Evolutionary conservation across 2,888 invertebrate species (phyloP).

Genomic region (Plagiodera versicolora): DNA sequence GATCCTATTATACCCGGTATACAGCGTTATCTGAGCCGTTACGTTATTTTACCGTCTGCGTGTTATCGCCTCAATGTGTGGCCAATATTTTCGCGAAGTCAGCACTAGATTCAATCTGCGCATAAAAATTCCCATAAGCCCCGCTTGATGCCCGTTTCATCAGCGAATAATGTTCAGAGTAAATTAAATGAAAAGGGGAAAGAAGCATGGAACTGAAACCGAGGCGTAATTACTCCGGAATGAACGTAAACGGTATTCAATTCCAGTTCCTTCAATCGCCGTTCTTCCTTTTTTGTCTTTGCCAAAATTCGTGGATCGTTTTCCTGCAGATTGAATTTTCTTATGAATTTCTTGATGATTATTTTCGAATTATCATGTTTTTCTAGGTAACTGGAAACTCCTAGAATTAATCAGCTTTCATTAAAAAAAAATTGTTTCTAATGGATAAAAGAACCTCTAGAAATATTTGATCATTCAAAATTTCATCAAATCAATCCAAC

Average conservation of each 20-base stretch:
- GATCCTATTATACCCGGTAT: too few species aligned
- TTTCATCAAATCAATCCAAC: too few species aligned
- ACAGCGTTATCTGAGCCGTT: conserved; percentile 21
- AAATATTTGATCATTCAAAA: too few species aligned
- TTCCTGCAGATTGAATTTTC: too few species aligned
- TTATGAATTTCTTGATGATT: too few species aligned
- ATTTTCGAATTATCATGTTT: too few species aligned
- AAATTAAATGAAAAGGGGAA: conserved; percentile 19
- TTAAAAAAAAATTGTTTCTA: too few species aligned
- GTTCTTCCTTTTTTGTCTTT: neutral
- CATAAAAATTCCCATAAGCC: conserved; percentile 31
- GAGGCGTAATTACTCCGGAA: conserved; percentile 16
- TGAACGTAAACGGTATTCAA: conserved; percentile 1
- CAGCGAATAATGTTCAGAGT: conserved; percentile 27
- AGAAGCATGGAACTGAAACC: conserved; percentile 4
- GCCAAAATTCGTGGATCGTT: too few species aligned
- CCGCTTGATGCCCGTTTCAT: conserved; percentile 24
- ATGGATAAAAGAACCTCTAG: too few species aligned
- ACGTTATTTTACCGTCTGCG: conserved; percentile 23
- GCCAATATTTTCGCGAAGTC: conserved; percentile 29
- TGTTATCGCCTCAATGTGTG: conserved; percentile 30
- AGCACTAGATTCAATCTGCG: conserved; percentile 29
- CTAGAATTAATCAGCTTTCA: too few species aligned
- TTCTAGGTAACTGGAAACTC: too few species aligned
- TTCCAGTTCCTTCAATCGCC: neutral